phyloP scores from a whole-genome alignment of 2,113 vertebrate genomes.

The Struthidea cinerea region DNA sequence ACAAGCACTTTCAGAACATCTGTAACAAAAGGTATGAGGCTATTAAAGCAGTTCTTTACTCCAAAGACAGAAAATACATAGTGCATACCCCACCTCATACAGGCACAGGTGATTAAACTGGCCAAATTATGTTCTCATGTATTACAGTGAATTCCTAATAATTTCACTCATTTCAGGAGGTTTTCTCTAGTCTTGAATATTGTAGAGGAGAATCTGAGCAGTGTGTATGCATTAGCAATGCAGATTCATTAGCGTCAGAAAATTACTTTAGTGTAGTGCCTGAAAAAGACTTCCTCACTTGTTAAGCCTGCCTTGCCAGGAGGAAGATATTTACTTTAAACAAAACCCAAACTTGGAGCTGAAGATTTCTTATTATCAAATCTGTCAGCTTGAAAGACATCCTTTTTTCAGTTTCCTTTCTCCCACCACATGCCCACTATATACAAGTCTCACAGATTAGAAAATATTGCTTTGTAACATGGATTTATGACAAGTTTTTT shows the following conservation, averaged over 20 bases:
- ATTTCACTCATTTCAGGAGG: neutral
- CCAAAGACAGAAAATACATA: neutral
- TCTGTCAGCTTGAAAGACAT: constrained; percentile 27
- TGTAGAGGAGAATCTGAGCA: neutral
- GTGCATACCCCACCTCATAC: neutral
- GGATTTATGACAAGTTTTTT: constrained; percentile 30
- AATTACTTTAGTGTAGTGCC: neutral
- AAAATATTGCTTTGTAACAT: constrained; percentile 25
- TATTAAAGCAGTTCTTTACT: neutral
- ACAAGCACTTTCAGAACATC: neutral
- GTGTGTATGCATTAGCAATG: neutral
- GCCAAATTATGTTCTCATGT: neutral
- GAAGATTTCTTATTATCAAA: constrained; percentile 6
- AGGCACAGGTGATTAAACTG: neutral
- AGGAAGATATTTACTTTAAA: constrained; percentile 39
- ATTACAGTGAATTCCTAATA: neutral
- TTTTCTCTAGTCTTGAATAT: neutral
- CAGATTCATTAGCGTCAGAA: neutral
- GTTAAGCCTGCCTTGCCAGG: constrained; percentile 2
- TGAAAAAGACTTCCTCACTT: constrained; percentile 2
- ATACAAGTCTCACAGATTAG: neutral
- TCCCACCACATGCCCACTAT: neutral
- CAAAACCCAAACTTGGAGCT: neutral
- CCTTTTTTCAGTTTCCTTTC: neutral
- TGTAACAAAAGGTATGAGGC: neutral